A percentile compares a stretch with the other conserved stretches of the same genome.
Evolutionary conservation across 1,140 invertebrate species (phyloP).

Genomic region (Drosophila kepulauana): DNA sequence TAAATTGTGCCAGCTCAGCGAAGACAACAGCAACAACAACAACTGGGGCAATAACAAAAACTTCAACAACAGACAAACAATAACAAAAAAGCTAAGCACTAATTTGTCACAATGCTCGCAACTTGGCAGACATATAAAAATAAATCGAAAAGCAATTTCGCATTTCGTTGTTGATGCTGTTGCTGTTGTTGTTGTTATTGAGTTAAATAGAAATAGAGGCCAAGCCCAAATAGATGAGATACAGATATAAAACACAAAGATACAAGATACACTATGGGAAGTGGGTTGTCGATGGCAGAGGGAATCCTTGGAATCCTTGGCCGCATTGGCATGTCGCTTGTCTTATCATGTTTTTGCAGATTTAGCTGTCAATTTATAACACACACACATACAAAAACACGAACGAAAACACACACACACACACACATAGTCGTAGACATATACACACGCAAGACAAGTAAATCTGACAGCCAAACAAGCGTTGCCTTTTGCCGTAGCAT

Average conservation of each 20-base stretch:
- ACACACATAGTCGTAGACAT: conserved; percentile 10
- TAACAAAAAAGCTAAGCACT: conserved; percentile 56
- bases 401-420: conserved; percentile 45
- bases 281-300: conserved; percentile 30
- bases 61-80: conserved; percentile 21
- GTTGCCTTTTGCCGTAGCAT: conserved; percentile 53
- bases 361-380: conserved; percentile 82
- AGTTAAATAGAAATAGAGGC: conserved; percentile 68
- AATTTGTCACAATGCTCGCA: conserved; percentile 79
- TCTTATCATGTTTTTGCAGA: conserved; percentile 83
- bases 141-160: conserved; percentile 84
- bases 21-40: conserved; percentile 26
- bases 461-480: conserved; percentile 81
- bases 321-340: conserved; percentile 81
- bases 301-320: conserved; percentile 58
- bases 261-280: conserved; percentile 24
- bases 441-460: conserved; percentile 63
- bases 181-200: conserved; percentile 54
- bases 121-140: conserved; percentile 76
- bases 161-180: conserved; percentile 49
- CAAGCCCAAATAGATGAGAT: conserved; percentile 50
- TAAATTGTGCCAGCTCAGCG: conserved; percentile 63
- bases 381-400: conserved; percentile 33
- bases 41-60: conserved; percentile 27
- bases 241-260: conserved; percentile 54